Evolutionary conservation across 2,888 invertebrate genomes (phyloP), one percentile per base, ranked within the genome.

Genomic region (Lasioglossum villosulum): DNA sequence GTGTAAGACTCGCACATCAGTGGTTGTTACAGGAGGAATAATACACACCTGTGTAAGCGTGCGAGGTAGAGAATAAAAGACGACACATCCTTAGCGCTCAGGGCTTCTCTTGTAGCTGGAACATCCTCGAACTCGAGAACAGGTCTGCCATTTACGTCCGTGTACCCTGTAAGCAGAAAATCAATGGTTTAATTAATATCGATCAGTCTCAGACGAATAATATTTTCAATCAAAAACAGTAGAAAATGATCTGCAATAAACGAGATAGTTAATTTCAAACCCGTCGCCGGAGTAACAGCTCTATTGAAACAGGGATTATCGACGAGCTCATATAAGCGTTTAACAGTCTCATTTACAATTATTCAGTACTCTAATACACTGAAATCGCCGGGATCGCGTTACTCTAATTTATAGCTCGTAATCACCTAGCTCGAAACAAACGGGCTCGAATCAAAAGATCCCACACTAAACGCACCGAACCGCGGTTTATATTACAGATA

Each of bases 21-120:
- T 34, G 19, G 48, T 63, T 27, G n/a, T 3, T 4, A 30, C 14
- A 0, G 16, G 10, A 42, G 34, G 30, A 71, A 63, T 19, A 42
- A 75, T 56, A 84, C 87, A 96, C 96, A 97, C 97, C 96, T 96
- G 91, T 97, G 96, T 92, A 97, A 96, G 88, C 97, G 96, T 90
- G 96, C 96, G 95, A 97, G 97, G 95, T 97, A 97, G 93, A 97
- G 96, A 88, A 97, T 95, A 89, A 97, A 96, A 90, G 97, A 96
- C 86, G 97, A 97, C 90, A 97, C 96, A 95, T 97, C 97, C 92
- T 96, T 96, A 93, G 96, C 96, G 90, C 96, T 96, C 83, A 97
- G 95, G 86, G 96, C 96, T 87, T 96, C 96, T 92, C 96, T 95
- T 91, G 96, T 96, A 93, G 96, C 96, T 91, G 96, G 96, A 80